Base-by-base conservation (phyloP, 2,888 invertebrate species). In the Chouioia cunea region DNA sequence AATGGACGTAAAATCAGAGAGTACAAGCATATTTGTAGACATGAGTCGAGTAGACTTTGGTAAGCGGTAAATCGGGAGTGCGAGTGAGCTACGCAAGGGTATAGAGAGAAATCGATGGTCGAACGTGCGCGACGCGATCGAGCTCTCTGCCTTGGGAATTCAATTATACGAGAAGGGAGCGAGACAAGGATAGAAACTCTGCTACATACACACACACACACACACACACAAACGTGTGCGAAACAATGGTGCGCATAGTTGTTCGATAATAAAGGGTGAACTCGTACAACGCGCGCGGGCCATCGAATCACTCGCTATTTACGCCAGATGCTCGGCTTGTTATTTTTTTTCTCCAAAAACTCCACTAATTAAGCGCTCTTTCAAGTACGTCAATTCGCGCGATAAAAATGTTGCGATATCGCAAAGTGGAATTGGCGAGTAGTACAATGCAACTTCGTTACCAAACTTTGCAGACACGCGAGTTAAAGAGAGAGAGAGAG, bases 261-360 rank as follows among this genome's bases (percentile, higher is more conserved):
- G 77, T 76, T 77, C 76, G 79, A 79, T 82, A 82, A 82, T 82
- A 82, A 81, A 80, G 79, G 79, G 77, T 36, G 36, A 36, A 36
- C 12, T 36, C 6, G 36, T 12, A 12, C 36, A 6, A 78, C 75
- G 75, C 75, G 73, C 74, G 67, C 76, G 76, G 79, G 78, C 81
- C 79, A 80, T 79, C 78, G 75, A 80, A 82, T 81, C 80, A 79
- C 79, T 77, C 75, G 79, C 76, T 81, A 81, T 81, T 81, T 81
- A 80, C 78, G 77, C 16, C 18, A 18, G 18, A 4, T 36, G 36
- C 36, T 36, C 36, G 36, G 36, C 36, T 10, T 6, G 12, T 36
- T 36, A 10, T 10, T 6, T 12, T 36, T 36, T 27, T 36, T 20
- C 44, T 10, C 23, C 44, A 62, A 63, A 62, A 65, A 71, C 66